A percentile compares a stretch with the other conserved stretches of the same genome.
Conservation (phyloP, 2,113 vertebrate genomes). For the Erythrocebus patas region DNA sequence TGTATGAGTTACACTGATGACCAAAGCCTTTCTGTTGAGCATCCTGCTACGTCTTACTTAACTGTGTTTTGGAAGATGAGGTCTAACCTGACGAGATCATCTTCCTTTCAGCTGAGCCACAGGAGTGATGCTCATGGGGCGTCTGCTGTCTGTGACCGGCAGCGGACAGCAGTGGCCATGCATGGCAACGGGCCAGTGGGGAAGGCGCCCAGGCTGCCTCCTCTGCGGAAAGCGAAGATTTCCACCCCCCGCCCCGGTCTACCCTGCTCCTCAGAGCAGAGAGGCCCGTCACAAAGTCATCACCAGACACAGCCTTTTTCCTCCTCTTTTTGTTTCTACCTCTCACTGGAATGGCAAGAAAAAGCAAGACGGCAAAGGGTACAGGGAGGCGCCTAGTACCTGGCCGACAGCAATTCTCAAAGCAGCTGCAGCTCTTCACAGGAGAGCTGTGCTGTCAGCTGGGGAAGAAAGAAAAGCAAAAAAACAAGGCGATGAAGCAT, state of each 20-base stretch:
- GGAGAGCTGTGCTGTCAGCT: background rate
- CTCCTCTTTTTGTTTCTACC: background rate
- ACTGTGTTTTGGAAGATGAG: background rate
- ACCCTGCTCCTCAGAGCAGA: background rate
- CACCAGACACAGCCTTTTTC: background rate
- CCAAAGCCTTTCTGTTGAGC: background rate
- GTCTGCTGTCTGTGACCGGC: background rate
- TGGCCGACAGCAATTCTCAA: background rate
- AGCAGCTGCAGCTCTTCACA: background rate
- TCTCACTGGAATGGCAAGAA: background rate
- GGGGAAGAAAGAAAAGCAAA: background rate
- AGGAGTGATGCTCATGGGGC: background rate
- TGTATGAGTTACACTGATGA: background rate
- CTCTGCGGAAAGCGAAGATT: background rate
- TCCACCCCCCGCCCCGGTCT: background rate
- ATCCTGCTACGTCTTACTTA: background rate
- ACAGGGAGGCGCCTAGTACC: background rate
- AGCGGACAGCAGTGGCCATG: background rate
- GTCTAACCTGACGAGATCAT: background rate
- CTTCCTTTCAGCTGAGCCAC: background rate
- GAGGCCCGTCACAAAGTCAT: background rate
- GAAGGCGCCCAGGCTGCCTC: background rate
- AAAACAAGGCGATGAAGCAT: background rate
- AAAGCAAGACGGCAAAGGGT: background rate
- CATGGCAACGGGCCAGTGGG: fast-evolving